Conservation (phyloP, 2,797 vertebrate genomes). For the Clarias fuscus region DNA sequence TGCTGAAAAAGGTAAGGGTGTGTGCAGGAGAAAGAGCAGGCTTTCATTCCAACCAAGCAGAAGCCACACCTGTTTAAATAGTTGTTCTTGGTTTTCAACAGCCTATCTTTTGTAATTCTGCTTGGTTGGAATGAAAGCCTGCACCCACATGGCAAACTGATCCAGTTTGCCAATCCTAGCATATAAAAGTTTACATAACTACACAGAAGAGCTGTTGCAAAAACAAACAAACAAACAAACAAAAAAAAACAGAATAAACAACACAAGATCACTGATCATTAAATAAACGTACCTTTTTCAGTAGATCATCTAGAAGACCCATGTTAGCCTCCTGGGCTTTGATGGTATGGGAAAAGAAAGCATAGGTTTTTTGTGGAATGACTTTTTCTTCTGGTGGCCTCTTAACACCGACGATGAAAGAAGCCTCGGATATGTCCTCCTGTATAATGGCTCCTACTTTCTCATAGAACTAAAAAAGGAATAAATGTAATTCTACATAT, state of each 20-base stretch:
- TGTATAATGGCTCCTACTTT: conserved; percentile 90
- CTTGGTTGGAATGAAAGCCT: too few species aligned
- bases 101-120: too few species aligned
- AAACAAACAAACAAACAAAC: too few species aligned
- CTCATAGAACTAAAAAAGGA: conserved; percentile 79
- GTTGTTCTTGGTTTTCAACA: too few species aligned
- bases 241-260: neutral
- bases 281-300: conserved; percentile 82
- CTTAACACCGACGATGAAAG: conserved; percentile 93
- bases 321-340: conserved; percentile 98
- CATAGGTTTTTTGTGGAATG: conserved; percentile 90
- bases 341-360: conserved; percentile 98
- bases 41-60: too few species aligned
- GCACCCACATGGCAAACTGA: too few species aligned
- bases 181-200: neutral
- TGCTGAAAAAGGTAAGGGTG: too few species aligned
- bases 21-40: too few species aligned
- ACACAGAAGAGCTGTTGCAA: neutral
- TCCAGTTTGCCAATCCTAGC: too few species aligned
- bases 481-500: neutral
- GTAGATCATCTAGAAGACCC: conserved; percentile 88
- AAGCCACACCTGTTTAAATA: too few species aligned
- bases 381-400: conserved; percentile 88
- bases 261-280: neutral
- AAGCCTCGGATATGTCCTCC: conserved; percentile 93